These are phyloP conservation scores for Dinoponera quadriceps DNA, from an alignment of 1,140 invertebrate genomes.

Conservation along the genomic window DNA sequence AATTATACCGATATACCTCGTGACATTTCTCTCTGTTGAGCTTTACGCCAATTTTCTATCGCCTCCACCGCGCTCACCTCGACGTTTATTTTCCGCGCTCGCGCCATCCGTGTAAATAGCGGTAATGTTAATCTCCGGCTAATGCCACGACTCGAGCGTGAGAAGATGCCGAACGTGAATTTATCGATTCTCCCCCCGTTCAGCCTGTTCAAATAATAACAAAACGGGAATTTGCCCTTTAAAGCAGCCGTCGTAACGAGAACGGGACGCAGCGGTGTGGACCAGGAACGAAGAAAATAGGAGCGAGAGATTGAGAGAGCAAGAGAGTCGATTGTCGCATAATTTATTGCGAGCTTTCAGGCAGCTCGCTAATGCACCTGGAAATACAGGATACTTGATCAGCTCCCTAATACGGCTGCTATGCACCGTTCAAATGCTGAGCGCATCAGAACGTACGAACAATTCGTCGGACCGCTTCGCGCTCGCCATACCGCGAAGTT, in stretches of 20 bases:
- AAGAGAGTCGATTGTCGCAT: slow-evolving; percentile 54
- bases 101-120: slow-evolving; percentile 43
- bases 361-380: slow-evolving; percentile 75
- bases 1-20: background rate
- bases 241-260: slow-evolving; percentile 22
- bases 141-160: slow-evolving; percentile 34
- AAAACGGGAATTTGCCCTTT: slow-evolving; percentile 54
- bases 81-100: slow-evolving; percentile 27
- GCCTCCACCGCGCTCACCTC: background rate
- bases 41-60: slow-evolving; percentile 16
- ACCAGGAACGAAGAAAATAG: background rate
- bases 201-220: slow-evolving; percentile 44
- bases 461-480: background rate
- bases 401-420: background rate
- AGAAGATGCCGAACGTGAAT: slow-evolving; percentile 27
- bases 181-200: slow-evolving; percentile 42
- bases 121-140: slow-evolving; percentile 59
- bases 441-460: slow-evolving; percentile 17
- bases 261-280: slow-evolving; percentile 9
- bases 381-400: slow-evolving; percentile 69
- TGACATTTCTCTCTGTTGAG: background rate
- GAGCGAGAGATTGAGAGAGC: background rate
- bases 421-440: slow-evolving; percentile 5
- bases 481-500: background rate
- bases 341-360: slow-evolving; percentile 73